Percentiles rank a stretch among this genome's conserved stretches.
These are phyloP conservation scores for Erebia epiphron DNA, from an alignment of 2,888 invertebrate species.

Conservation along the genomic window DNA sequence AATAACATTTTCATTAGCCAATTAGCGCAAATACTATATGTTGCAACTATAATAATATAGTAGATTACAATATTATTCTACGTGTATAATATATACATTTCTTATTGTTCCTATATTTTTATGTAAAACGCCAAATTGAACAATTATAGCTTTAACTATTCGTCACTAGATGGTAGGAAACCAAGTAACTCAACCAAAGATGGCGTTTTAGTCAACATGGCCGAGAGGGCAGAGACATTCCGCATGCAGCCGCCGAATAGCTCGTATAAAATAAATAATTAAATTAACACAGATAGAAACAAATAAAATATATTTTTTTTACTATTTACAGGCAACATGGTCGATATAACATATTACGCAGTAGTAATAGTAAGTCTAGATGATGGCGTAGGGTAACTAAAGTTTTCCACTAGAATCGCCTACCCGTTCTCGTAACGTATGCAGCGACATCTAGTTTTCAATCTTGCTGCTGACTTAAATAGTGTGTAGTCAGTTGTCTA, in stretches of 20 bases:
- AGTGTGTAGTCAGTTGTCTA: no score
- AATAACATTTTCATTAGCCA: slow-evolving; percentile 9
- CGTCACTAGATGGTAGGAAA: slow-evolving; percentile 44
- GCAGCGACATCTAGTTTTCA: no score
- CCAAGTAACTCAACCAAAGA: slow-evolving; percentile 52
- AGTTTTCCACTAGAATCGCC: no score
- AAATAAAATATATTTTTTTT: background rate
- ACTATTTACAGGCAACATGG: no score
- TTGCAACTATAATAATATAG: background rate
- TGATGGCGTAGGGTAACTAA: no score
- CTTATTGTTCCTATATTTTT: background rate
- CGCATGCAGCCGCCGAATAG: no score
- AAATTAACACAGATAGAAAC: background rate
- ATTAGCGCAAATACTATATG: background rate
- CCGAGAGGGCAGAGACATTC: no score
- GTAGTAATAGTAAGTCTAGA: no score
- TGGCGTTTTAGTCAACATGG: slow-evolving; percentile 41
- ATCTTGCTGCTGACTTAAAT: no score
- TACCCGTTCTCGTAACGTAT: no score
- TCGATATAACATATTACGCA: no score
- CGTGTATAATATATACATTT: background rate
- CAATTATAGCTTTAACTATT: slow-evolving; percentile 37
- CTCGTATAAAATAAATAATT: background rate
- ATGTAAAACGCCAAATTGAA: background rate
- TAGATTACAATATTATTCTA: background rate